Evolutionary conservation across 2,113 vertebrate species (phyloP), one percentile per base, ranked within the genome.

Genomic region (Melospiza georgiana): DNA sequence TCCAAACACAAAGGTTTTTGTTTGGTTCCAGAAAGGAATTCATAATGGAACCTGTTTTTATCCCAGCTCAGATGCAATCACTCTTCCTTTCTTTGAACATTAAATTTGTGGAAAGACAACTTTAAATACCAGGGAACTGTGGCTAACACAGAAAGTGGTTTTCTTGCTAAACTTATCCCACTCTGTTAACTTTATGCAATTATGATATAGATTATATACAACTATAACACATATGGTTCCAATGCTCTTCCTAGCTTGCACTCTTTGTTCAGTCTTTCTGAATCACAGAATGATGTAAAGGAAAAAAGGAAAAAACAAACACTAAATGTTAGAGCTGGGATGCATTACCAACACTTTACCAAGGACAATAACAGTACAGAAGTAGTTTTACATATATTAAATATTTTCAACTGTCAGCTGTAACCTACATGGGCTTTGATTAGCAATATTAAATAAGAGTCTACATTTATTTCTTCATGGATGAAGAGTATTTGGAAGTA

Each of bases 171-270:
- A 82, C 30, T 87, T 76, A 65, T 82, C 58, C 91, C 74, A 82
- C 62, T 11, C 76, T 65, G 17, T 65, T 65, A 63, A 67, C 83
- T 71, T 80, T 48, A 59, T 33, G 52, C 85, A 76, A 91, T 95
- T 92, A 92, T 35, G 28, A 65, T 59, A 77, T 15, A 84, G 72
- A 93, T 88, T 78, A 84, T 68, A 81, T 28, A 78, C 52, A 91
- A 57, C 84, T 84, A 25, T 33, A 94, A 81, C 48, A 90, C 90
- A 96, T 58, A 75, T 86, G 91, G 82, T 96, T 95, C 82, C 78
- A 91, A 95, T 95, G 75, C 27, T 59, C 27, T 28, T 77, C 80
- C 87, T 76, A 80, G 63, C 72, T 67, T 77, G 78, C 30, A 23
- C 17, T 85, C 82, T 86, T 88, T 88, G 21, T 63, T 80, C 82